Evolutionary conservation across 2,797 vertebrate genomes (phyloP), one percentile per base, ranked within the genome.

Genomic region (Neoniphon sammara): DNA sequence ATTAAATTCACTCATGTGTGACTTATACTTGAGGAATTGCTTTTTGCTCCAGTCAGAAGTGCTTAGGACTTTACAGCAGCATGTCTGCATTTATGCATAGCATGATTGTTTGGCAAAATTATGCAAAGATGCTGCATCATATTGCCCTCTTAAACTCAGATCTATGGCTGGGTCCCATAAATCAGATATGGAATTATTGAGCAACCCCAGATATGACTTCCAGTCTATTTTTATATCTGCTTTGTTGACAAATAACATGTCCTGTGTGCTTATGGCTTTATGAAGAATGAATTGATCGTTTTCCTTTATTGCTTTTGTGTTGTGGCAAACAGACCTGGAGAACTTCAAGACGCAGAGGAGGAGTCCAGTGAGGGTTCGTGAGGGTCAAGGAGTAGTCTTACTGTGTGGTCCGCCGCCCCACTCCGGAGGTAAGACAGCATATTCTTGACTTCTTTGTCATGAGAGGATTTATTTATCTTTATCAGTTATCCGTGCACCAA

Each of bases 301-400:
- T 75, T 79, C 17, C 36, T 86, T 80, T 74, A 61, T 77, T 82
- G 78, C 42, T 76, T 87, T 77, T 87, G 31, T 89, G 14, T 74
- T 84, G 10, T 61, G 44, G 8, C 81, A 59, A 65, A 83, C 94
- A 99, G 97, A 97, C 85, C 91, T 99, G 6, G 97, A 98, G 86
- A 96, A 95, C 90, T 99, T 99, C 93, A 97, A 97, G 90, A 95
- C 95, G 5, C 94, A 96, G 79, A 95, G 91, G 1, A 93, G 97
- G 90, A 98, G 94, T 93, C 96, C 96, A 0, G 97, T 99, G 75
- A 96, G 95, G 0, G 97, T 98, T 15, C 96, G 97, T 5, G 96
- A 96, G 80, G 97, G 97, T 74, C 97, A 98, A 91, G 97, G 97
- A 64, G 97, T 99, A 91, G 97, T 98, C 36, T 91, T 99, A 54